These are phyloP conservation scores for Pantelozetes paolii DNA, from an alignment of 2,888 invertebrate genomes.

Conservation along the genomic window DNA sequence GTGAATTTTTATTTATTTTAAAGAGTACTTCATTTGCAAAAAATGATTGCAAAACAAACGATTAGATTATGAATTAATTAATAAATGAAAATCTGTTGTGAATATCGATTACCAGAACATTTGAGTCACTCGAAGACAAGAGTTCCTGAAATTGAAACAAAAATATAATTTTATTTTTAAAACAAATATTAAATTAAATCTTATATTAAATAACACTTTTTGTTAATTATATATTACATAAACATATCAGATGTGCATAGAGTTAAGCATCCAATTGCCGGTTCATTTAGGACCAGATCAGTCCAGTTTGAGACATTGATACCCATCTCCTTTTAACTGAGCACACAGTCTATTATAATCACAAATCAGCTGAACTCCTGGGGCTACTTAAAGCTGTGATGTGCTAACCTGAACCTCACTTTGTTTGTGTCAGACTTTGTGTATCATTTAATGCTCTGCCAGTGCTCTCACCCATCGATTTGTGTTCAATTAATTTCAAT, in stretches of 20 bases:
- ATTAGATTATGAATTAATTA: too few relatives aligned
- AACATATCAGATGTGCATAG: not conserved
- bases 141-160: not conserved
- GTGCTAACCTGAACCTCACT: not conserved
- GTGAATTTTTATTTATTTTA: too few relatives aligned
- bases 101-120: too few relatives aligned
- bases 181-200: too few relatives aligned
- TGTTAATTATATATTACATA: too few relatives aligned
- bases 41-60: too few relatives aligned
- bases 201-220: too few relatives aligned
- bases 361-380: not conserved
- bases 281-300: slow-evolving; percentile 7
- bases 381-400: not conserved
- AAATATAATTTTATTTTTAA: too few relatives aligned
- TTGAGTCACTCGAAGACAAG: too few relatives aligned
- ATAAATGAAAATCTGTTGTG: too few relatives aligned
- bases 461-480: not conserved
- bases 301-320: slow-evolving; percentile 25
- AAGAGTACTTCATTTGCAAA: too few relatives aligned
- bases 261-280: not conserved
- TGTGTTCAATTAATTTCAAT: not conserved
- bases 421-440: too few relatives aligned
- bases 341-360: not conserved
- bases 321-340: slow-evolving; percentile 14
- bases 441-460: not conserved